Percentiles rank a stretch among this genome's conserved stretches.
Evolutionary conservation across 1,140 invertebrate genomes (phyloP).

Genomic region (Drosophila tristis): DNA sequence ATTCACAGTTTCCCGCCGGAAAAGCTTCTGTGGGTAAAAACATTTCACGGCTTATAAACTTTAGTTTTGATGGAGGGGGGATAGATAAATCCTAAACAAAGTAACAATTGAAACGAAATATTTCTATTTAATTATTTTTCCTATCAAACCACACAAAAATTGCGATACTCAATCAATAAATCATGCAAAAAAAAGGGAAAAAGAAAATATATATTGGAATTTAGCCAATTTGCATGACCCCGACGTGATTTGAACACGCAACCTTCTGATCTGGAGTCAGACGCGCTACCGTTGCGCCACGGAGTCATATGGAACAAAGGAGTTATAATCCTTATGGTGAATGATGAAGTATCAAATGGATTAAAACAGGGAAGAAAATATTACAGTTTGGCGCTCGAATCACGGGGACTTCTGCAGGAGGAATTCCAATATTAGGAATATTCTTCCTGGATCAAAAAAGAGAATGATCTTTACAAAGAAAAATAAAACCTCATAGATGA

Average conservation of each 20-base stretch:
- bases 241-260: conserved; percentile 99
- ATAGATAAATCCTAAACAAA: background rate
- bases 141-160: background rate
- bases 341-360: too few relatives aligned
- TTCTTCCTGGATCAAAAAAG: too few relatives aligned
- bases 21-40: conserved; percentile 20
- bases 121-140: background rate
- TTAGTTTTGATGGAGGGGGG: background rate
- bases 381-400: too few relatives aligned
- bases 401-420: too few relatives aligned
- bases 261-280: conserved; percentile 99
- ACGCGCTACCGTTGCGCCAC: conserved; percentile 99
- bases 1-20: background rate
- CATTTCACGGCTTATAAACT: conserved; percentile 39
- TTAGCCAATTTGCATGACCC: conserved; percentile 86
- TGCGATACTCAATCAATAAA: background rate
- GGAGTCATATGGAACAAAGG: conserved; percentile 86
- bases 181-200: background rate
- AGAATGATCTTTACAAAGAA: too few relatives aligned
- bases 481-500: conserved; percentile 85
- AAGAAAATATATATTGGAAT: background rate
- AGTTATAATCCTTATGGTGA: too few relatives aligned
- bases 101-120: conserved; percentile 1
- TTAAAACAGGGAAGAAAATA: too few relatives aligned
- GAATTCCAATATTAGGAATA: too few relatives aligned